Conservation (phyloP, 2,797 vertebrate species). For the Cirrhinus mrigala region DNA sequence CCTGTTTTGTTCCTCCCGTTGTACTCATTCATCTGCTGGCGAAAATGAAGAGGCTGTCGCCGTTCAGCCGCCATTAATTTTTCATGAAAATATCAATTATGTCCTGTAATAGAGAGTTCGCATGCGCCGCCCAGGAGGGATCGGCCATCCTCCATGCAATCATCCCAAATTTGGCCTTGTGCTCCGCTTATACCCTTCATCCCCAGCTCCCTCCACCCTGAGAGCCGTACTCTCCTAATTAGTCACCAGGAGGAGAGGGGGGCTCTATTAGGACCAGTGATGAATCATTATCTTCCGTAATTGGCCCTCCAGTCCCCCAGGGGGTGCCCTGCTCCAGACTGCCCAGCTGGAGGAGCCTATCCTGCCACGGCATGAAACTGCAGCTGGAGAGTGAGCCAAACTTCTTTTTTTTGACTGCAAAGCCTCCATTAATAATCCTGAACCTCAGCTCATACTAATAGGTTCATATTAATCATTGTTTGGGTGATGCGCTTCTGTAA, state of each 20-base stretch:
- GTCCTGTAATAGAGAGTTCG: conserved; percentile 80
- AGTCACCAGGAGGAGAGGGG: conserved; percentile 75
- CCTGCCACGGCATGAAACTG: conserved; percentile 63
- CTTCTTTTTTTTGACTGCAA: conserved; percentile 39
- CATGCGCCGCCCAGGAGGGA: conserved; percentile 69
- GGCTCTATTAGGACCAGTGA: conserved; percentile 78
- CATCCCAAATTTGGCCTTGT: conserved; percentile 71
- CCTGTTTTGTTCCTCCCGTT: conserved; percentile 55
- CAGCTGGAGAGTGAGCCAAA: conserved; percentile 56
- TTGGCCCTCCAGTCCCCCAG: conserved; percentile 80
- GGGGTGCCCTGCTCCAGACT: conserved; percentile 80
- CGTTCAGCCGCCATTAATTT: conserved; percentile 75
- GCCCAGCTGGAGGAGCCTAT: conserved; percentile 67
- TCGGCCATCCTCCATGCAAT: conserved; percentile 73
- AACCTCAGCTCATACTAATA: conserved; percentile 61
- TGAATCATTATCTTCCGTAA: conserved; percentile 83
- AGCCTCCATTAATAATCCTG: conserved; percentile 64
- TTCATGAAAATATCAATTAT: conserved; percentile 86
- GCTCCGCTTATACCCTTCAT: conserved; percentile 62
- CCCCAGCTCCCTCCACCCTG: conserved; percentile 54
- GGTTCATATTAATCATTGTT: conserved; percentile 66
- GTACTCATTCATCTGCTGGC: conserved; percentile 63
- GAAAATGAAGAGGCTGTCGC: conserved; percentile 74
- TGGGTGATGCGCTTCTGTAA: conserved; percentile 57
- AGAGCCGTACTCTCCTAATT: conserved; percentile 77